Percentiles rank a stretch among this genome's conserved stretches.
Evolutionary conservation across 2,888 invertebrate species (phyloP).

Genomic region (Stenchaetothrips biformis): DNA sequence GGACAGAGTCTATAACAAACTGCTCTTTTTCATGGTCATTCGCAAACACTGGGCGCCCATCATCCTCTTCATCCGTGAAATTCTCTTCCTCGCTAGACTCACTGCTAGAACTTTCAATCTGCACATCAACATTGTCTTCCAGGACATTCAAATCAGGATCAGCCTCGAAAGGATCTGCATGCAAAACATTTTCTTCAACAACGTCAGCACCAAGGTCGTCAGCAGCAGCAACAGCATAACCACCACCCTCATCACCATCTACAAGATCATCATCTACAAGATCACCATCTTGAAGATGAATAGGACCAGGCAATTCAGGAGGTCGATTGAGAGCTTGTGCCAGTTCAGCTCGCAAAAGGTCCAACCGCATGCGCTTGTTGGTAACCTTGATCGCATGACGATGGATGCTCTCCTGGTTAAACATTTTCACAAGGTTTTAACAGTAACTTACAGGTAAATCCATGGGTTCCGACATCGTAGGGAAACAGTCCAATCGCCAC

Average conservation of each 20-base stretch:
- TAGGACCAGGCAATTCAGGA: neutral
- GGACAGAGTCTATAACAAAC: neutral
- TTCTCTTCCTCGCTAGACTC: neutral
- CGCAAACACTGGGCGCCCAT: neutral
- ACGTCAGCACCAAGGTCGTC: no score
- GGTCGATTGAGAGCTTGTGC: neutral
- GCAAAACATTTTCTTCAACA: neutral
- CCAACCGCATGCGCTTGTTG: neutral
- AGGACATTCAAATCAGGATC: no score
- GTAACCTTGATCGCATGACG: neutral
- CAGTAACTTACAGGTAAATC: neutral
- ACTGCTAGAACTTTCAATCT: neutral
- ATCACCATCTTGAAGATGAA: neutral
- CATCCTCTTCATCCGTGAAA: neutral
- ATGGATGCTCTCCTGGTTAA: neutral
- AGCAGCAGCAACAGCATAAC: neutral
- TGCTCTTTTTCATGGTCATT: neutral
- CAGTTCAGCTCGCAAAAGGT: neutral
- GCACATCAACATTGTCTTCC: neutral
- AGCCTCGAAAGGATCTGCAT: no score
- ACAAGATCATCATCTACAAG: neutral
- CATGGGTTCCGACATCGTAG: neutral
- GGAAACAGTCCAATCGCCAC: neutral
- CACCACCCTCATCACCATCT: neutral
- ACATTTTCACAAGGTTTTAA: neutral